Conservation (phyloP, 2,797 vertebrate species). For the Acanthurus leucopareius region DNA sequence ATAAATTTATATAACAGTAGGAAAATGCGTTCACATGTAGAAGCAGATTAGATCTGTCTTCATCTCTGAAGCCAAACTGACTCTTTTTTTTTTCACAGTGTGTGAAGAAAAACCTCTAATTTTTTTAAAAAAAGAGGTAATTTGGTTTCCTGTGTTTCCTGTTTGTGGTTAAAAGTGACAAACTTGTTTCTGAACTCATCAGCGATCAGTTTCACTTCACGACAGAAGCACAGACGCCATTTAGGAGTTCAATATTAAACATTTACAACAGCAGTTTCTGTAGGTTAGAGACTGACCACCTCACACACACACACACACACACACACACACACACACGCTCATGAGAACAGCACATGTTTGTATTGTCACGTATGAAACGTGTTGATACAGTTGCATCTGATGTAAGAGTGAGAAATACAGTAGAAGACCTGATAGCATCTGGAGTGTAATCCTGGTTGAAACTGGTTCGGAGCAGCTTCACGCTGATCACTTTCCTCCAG, state of each 20-base stretch:
- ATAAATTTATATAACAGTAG: neutral
- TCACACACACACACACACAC: too few species aligned
- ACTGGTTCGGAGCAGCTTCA: conserved; percentile 41
- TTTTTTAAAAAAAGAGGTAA: conserved; percentile 1
- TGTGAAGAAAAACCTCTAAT: neutral
- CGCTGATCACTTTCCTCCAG: conserved; percentile 33
- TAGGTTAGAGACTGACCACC: neutral
- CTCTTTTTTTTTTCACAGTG: too few species aligned
- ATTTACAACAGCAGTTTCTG: conserved; percentile 42
- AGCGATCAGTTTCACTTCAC: conserved; percentile 47
- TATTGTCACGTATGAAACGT: conserved; percentile 38
- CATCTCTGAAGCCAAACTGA: neutral
- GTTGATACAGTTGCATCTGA: conserved; percentile 62
- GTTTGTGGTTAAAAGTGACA: conserved; percentile 33
- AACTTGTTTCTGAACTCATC: conserved; percentile 37
- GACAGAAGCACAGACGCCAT: conserved; percentile 20
- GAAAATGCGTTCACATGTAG: neutral
- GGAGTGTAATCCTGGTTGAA: conserved; percentile 42
- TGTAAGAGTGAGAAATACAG: conserved; percentile 66
- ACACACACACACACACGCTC: too few species aligned
- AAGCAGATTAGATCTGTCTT: neutral
- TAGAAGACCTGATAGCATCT: conserved; percentile 46
- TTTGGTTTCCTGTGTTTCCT: neutral
- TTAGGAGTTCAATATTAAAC: conserved; percentile 52
- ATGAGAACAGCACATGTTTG: conserved; percentile 14